Conservation (phyloP, 2,888 invertebrate genomes). For the Hemithea aestivaria region DNA sequence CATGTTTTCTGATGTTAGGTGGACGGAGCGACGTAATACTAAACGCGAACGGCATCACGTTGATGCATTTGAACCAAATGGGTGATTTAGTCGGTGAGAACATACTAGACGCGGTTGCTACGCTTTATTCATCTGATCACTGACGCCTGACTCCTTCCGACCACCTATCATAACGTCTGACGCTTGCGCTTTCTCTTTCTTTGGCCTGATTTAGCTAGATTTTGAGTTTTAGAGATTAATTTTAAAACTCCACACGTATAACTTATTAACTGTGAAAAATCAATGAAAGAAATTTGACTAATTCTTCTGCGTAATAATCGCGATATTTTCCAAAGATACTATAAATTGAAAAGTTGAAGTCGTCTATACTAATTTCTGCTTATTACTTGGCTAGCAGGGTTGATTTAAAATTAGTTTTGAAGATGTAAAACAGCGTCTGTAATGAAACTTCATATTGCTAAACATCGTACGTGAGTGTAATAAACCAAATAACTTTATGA, state of each 20-base stretch:
- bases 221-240: background rate
- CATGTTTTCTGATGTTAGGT: constrained; percentile 66
- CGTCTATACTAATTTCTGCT: too few relatives aligned
- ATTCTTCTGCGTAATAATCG: too few relatives aligned
- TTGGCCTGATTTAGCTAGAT: constrained; percentile 1
- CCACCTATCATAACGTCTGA: constrained; percentile 65
- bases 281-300: too few relatives aligned
- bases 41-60: constrained; percentile 56
- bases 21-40: constrained; percentile 65
- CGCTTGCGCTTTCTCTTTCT: constrained; percentile 31
- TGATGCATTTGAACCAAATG: constrained; percentile 70
- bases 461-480: too few relatives aligned
- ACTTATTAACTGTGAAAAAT: too few relatives aligned
- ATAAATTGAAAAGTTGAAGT: too few relatives aligned
- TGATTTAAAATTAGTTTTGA: too few relatives aligned
- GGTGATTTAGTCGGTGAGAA: constrained; percentile 71
- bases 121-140: constrained; percentile 48
- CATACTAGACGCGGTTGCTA: constrained; percentile 30
- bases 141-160: constrained; percentile 62
- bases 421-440: too few relatives aligned
- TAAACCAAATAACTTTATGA: too few relatives aligned
- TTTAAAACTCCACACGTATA: background rate
- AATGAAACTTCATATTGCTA: too few relatives aligned
- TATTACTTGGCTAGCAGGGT: too few relatives aligned
- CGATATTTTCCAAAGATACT: too few relatives aligned